Evolutionary conservation across 2,797 vertebrate genomes (phyloP), one percentile per base, ranked within the genome.

Genomic region (Bovichtus diacanthus): DNA sequence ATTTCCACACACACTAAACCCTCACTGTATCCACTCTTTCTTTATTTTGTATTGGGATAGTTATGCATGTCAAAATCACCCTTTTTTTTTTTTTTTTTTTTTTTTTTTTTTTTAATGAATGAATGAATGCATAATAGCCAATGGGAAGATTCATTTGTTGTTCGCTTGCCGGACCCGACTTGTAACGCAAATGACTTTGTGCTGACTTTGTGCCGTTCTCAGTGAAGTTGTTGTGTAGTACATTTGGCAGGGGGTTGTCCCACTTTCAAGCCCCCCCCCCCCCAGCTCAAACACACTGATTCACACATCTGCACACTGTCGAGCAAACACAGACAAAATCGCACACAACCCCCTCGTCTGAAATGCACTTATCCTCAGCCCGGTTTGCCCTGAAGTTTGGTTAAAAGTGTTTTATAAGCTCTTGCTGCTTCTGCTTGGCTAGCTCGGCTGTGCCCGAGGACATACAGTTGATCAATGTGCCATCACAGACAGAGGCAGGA

Each of bases 331-430:
- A 56, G 47, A 71, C 59, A 25, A 46, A 77, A 79, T 68, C 72
- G 53, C 72, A 75, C 72, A 71, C 49, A 46, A 4, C 8, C 36
- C 56, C 27, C 60, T 10, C 34, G 36, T 70, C 74, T 23, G 34
- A 77, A 84, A 77, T 36, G 39, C 67, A 67, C 76, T 87, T 55
- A 64, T 82, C 76, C 63, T 69, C 54, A n/a, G 49, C 64, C 49
- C 38, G 34, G 34, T 84, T 83, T 89, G 80, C 86, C 89, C 90
- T 70, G 80, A 83, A 89, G 92, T 91, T 89, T 81, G 78, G 86
- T 76, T 85, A 53, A 85, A 84, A 89, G 87, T 84, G 75, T 87
- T 86, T 87, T 79, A 75, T 75, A 84, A 85, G 80, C 83, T 72
- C 83, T 66, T 5, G 41, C 76, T 62, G 64, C 84, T 89, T 91